Evolutionary conservation across 2,113 vertebrate genomes (phyloP).

Genomic region (mouse (Mus musculus)): DNA sequence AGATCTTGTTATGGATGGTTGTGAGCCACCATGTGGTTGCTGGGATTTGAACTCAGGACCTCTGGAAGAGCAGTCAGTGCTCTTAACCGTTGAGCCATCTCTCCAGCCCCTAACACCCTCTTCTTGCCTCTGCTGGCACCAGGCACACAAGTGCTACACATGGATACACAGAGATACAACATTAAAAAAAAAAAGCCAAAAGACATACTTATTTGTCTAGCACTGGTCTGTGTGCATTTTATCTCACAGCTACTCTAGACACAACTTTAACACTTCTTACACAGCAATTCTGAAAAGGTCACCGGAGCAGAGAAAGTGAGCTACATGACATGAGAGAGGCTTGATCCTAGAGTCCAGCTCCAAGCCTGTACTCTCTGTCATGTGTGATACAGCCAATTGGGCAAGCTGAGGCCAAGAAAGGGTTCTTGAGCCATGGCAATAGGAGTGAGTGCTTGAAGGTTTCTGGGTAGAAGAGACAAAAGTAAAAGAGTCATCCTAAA

Average conservation of each 20-base stretch:
- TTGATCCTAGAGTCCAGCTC: neutral
- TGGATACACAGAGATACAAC: neutral
- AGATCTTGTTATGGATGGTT: no score
- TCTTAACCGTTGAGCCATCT: no score
- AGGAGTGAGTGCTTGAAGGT: neutral
- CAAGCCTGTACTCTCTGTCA: neutral
- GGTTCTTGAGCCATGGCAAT: neutral
- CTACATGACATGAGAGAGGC: neutral
- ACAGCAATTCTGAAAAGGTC: slow-evolving; percentile 18
- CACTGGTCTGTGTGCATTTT: neutral
- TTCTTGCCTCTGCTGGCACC: neutral
- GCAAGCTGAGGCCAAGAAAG: neutral
- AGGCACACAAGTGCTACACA: neutral
- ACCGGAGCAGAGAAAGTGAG: neutral
- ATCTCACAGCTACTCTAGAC: neutral
- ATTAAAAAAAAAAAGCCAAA: neutral
- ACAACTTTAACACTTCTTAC: neutral
- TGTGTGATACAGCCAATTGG: neutral
- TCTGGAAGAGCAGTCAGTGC: no score
- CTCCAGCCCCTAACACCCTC: neutral
- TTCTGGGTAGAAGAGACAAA: neutral
- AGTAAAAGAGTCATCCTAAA: slow-evolving; percentile 34
- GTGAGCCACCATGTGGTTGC: no score
- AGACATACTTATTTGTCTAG: neutral
- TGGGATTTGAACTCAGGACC: no score